Percentiles rank a stretch among this genome's conserved stretches.
Conservation (phyloP, 2,888 invertebrate genomes). For the Epinotia nisella region DNA sequence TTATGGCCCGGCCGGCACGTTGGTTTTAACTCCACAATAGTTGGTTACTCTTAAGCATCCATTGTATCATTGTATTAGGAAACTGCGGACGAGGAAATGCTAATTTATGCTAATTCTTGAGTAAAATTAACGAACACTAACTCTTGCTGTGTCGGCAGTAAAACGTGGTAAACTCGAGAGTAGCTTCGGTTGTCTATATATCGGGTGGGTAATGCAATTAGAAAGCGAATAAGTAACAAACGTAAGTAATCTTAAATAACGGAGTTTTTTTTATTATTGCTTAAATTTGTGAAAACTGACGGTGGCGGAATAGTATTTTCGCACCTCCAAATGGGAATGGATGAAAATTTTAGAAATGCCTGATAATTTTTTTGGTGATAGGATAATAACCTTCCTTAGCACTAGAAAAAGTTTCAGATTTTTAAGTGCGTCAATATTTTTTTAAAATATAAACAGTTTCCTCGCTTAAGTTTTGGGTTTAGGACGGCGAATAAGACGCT, state of each 20-base stretch:
- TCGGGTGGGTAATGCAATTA: conserved; percentile 5
- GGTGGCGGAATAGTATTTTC: too few species aligned
- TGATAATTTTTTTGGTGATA: too few species aligned
- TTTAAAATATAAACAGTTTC: too few species aligned
- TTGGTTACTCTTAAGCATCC: conserved; percentile 49
- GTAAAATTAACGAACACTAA: conserved; percentile 20
- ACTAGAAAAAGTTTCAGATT: too few species aligned
- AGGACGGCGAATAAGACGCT: too few species aligned
- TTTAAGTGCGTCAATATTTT: too few species aligned
- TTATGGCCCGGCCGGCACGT: too few species aligned
- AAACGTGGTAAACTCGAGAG: neutral
- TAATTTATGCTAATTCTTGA: conserved; percentile 29
- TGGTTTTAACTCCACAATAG: too few species aligned
- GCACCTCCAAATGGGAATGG: too few species aligned
- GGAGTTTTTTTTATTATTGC: neutral
- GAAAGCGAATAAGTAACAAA: neutral
- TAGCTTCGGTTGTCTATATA: neutral
- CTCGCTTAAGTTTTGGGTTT: too few species aligned
- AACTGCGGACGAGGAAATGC: conserved; percentile 24
- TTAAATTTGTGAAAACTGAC: neutral
- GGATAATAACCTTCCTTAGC: too few species aligned
- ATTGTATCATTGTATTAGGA: conserved; percentile 29
- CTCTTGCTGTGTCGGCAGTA: neutral
- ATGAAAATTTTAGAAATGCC: too few species aligned
- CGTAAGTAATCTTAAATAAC: neutral